Conservation (phyloP, 1,140 invertebrate species). For the Psilanteris sp. region DNA sequence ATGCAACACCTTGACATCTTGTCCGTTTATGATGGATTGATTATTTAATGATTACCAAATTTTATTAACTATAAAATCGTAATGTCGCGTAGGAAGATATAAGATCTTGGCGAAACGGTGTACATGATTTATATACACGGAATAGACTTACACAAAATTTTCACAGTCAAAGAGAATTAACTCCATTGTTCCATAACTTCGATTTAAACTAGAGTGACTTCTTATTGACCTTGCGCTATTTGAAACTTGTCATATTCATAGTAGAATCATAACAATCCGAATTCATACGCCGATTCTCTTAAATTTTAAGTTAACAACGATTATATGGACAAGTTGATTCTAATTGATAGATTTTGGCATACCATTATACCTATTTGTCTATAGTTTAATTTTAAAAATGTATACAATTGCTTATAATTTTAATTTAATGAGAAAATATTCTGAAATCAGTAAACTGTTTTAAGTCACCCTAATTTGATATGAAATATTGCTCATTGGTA, state of each 20-base stretch:
- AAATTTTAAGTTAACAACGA: no score
- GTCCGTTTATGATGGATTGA: no score
- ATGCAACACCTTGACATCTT: no score
- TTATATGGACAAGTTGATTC: no score
- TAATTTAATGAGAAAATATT: no score
- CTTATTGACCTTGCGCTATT: conserved; percentile 10
- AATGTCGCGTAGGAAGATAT: conserved; percentile 35
- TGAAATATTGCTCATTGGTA: not conserved
- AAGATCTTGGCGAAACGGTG: conserved; percentile 36
- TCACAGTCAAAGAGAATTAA: conserved; percentile 12
- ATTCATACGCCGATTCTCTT: no score
- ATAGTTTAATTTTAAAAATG: no score
- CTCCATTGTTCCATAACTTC: conserved; percentile 10
- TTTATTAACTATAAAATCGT: conserved; percentile 21
- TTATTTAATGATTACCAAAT: conserved; percentile 3
- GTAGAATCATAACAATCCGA: not conserved
- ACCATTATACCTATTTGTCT: no score
- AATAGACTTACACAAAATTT: conserved; percentile 22
- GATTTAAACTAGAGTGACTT: conserved; percentile 37
- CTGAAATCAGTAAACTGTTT: not conserved
- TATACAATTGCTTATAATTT: no score
- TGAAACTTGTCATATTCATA: no score
- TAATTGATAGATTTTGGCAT: no score
- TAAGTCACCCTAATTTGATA: conserved; percentile 33
- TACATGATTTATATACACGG: conserved; percentile 46